These are phyloP conservation scores for Mus musculus DNA, from an alignment of 2,113 vertebrate genomes.

Conservation along the genomic window GRCm39 chr15:80177501-80178000, in stretches of 20 bases:
- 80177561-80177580: background rate
- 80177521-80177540: background rate
- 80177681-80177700: background rate
- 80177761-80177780: background rate
- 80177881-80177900: background rate
- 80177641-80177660: fast-evolving
- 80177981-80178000: background rate
- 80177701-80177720: background rate
- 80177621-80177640: fast-evolving
- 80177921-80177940: background rate
- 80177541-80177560: background rate
- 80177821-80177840: background rate
- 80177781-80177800: background rate
- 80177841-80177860: too few species aligned
- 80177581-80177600: background rate
- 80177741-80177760: background rate
- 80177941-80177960: background rate
- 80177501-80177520: background rate
- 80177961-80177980: background rate
- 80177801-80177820: background rate
- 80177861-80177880: background rate
- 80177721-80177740: background rate
- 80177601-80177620: background rate
- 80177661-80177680: background rate
- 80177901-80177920: background rate